Evolutionary conservation across 2,797 vertebrate genomes (phyloP).

Genomic region (Octomys mimax): DNA sequence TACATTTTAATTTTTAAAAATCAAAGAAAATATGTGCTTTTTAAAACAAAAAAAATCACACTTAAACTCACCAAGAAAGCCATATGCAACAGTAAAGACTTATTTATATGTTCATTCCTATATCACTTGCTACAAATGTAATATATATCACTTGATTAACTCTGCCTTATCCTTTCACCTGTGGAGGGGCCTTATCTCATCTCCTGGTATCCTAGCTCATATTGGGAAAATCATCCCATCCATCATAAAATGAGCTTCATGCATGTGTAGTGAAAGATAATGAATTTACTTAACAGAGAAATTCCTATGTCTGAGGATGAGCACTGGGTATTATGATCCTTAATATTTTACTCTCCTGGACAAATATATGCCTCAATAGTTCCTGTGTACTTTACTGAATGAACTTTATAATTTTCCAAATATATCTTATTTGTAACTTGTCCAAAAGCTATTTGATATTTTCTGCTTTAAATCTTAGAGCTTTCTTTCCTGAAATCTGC

Average conservation of each 20-base stretch:
- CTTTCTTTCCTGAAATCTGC: not conserved
- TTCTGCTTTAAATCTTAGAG: conserved; percentile 1
- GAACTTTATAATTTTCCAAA: conserved; percentile 36
- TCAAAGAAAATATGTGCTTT: not conserved
- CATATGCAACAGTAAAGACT: not conserved
- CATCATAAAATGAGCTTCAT: not conserved
- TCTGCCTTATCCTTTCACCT: conserved; percentile 40
- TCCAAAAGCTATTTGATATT: conserved; percentile 5
- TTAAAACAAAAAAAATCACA: not conserved
- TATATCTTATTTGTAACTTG: conserved; percentile 18
- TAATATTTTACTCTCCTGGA: not conserved
- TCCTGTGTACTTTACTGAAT: not conserved
- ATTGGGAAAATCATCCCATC: conserved; percentile 27
- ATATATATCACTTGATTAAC: not conserved
- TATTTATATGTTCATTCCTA: conserved; percentile 38
- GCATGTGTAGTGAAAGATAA: not conserved
- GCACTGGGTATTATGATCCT: not conserved
- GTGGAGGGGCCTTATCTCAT: not conserved
- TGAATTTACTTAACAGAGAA: conserved; percentile 9
- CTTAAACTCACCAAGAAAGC: conserved; percentile 6
- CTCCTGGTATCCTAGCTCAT: not conserved
- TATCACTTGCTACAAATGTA: not conserved
- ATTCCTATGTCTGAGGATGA: conserved; percentile 26
- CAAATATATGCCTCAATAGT: conserved; percentile 17
- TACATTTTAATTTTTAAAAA: conserved; percentile 35